Percentiles rank a stretch among this genome's conserved stretches.
These are phyloP conservation scores for Chamaetylas fuelleborni DNA, from an alignment of 2,113 vertebrate genomes.

Conservation along the genomic window DNA sequence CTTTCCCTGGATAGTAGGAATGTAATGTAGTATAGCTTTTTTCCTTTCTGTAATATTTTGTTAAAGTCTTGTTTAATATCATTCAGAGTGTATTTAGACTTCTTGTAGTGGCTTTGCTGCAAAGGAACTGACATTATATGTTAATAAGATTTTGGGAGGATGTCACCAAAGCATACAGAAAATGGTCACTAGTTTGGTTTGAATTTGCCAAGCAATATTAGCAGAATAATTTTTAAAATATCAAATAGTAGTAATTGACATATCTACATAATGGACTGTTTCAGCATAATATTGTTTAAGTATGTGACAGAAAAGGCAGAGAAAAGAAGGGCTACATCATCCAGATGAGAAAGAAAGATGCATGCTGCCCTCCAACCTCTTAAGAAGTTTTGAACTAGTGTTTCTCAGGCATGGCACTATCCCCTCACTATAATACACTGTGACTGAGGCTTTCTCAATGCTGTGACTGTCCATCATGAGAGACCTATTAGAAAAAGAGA, in stretches of 20 bases:
- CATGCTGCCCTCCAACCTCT: not conserved
- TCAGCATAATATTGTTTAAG: not conserved
- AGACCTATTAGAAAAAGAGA: not conserved
- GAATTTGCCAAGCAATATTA: not conserved
- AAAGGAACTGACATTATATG: not conserved
- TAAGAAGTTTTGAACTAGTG: not conserved
- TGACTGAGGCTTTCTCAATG: not conserved
- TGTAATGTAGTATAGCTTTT: not conserved
- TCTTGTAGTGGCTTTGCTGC: not conserved
- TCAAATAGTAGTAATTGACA: not conserved
- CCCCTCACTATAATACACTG: not conserved
- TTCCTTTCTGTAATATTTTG: not conserved
- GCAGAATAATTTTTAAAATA: not conserved
- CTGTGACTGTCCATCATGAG: not conserved
- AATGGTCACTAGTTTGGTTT: not conserved
- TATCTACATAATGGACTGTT: not conserved
- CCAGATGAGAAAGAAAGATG: not conserved
- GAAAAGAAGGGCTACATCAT: not conserved
- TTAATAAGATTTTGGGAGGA: not conserved
- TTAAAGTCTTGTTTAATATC: not conserved
- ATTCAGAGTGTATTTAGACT: not conserved
- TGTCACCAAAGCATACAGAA: not conserved
- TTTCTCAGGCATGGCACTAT: not conserved
- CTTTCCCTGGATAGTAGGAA: not conserved
- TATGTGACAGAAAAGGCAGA: not conserved